phyloP scores from a whole-genome alignment of 1,140 invertebrate genomes.

The Oscheius sp. region DNA sequence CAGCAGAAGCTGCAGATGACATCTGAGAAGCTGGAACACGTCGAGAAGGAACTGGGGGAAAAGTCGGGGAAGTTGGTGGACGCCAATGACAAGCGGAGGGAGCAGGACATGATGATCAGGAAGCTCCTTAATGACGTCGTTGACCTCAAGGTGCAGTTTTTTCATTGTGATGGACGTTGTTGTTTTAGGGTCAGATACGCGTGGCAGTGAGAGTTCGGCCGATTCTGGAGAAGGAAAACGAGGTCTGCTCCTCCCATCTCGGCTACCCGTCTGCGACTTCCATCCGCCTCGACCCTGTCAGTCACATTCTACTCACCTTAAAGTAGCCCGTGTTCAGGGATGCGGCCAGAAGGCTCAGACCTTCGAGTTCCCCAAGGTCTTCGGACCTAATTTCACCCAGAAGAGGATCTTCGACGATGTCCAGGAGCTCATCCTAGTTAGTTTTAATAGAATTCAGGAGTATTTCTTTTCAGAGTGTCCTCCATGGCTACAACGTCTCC shows the following conservation, averaged over 20 bases:
- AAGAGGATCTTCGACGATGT: slow-evolving; percentile 24
- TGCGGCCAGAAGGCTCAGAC: neutral
- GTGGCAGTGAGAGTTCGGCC: slow-evolving; percentile 35
- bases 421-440: slow-evolving; percentile 36
- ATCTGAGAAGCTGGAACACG: neutral
- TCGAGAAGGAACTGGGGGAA: neutral
- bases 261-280: slow-evolving; percentile 12
- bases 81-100: neutral
- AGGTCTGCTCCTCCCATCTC: slow-evolving; percentile 3
- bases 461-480: slow-evolving; percentile 63
- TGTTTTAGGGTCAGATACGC: slow-evolving; percentile 36
- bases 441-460: neutral
- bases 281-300: slow-evolving; percentile 7
- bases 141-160: slow-evolving; percentile 35
- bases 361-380: slow-evolving; percentile 37
- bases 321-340: slow-evolving; percentile 7
- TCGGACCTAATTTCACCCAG: slow-evolving; percentile 24
- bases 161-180: neutral
- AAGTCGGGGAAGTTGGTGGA: neutral
- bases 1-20: too few relatives aligned
- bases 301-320: neutral
- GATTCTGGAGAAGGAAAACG: slow-evolving; percentile 13
- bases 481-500: slow-evolving; percentile 87
- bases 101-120: neutral
- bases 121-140: slow-evolving; percentile 41